phyloP scores from a whole-genome alignment of 2,797 vertebrate species.

The Trachops cirrhosus region DNA sequence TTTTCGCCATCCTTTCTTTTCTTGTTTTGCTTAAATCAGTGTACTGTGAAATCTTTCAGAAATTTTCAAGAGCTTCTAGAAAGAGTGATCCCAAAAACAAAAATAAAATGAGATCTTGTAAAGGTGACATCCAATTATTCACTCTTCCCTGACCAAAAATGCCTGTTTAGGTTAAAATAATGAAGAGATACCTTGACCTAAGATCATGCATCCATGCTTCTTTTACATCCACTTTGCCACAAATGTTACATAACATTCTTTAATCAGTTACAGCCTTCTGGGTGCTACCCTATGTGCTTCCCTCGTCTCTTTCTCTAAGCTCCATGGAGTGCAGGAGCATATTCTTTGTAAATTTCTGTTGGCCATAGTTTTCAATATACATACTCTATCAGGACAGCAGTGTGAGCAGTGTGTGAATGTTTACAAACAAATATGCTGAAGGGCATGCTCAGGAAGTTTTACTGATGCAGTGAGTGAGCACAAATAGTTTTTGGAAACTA shows the following conservation, averaged over 20 bases:
- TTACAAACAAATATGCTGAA: not conserved
- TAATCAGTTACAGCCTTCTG: not conserved
- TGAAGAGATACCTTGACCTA: not conserved
- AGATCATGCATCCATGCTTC: not conserved
- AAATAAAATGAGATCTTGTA: conserved; percentile 18
- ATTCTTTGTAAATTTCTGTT: not conserved
- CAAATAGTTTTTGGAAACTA: not conserved
- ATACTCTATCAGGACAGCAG: not conserved
- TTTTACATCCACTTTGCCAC: conserved; percentile 19
- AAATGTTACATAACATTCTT: not conserved
- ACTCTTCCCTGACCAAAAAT: not conserved
- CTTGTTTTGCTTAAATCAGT: not conserved
- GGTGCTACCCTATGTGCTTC: not conserved
- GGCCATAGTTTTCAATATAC: not conserved
- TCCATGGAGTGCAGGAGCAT: not conserved
- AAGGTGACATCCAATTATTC: not conserved
- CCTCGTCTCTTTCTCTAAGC: not conserved
- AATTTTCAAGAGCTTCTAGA: conserved; percentile 12
- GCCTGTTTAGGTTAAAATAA: not conserved
- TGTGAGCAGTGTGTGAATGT: not conserved
- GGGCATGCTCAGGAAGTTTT: not conserved
- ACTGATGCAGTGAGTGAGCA: not conserved
- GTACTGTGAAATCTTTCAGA: not conserved
- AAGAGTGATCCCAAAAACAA: conserved; percentile 25
- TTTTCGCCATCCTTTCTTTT: not conserved